Evolutionary conservation across 2,888 invertebrate genomes (phyloP), one percentile per base, ranked within the genome.

Genomic region (Bellardia pandia): DNA sequence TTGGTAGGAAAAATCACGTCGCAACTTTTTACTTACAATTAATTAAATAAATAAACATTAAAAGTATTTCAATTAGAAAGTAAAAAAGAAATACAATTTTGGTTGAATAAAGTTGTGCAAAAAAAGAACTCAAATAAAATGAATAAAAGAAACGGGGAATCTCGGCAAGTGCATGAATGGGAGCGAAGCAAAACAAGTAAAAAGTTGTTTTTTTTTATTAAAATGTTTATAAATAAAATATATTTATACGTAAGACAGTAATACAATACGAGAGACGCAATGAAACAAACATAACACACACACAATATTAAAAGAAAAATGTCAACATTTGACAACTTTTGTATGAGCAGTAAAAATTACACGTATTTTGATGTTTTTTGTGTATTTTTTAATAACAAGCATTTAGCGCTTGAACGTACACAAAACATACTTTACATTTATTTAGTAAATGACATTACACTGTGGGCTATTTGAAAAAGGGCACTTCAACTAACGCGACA

Each of bases 31-130:
- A 74, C 80, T 81, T 77, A 81, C 80, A 77, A 77, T 84, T 86
- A 86, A 83, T 86, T 84, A 80, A 84, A 86, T 76, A 80, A 81
- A 81, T 74, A 84, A 84, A 80, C 77, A 81, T 68, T 62, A 81
- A 87, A 84, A 87, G 86, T 87, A 87, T 87, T 87, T 87, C 84
- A 83, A 86, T 86, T 86, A 79, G 75, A 80, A 86, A 83, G 64
- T 76, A 42, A 33, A 72, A 77, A 13, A 33, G 14, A 37, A 71
- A 30, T 3, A 23, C 23, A 23, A 23, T 23, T 23, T 23, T 37
- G 37, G 6, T 6, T 37, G 37, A 37, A 37, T 42, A 16, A 85
- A 51, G 14, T 48, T 71, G 16, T 62, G n/a, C 6, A 30, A 76
- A 76, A 66, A 78, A 77, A 66, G 76, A 71, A 75, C 56, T 56